Conservation (phyloP, 2,113 vertebrate species). For the Myiagra hebetior region DNA sequence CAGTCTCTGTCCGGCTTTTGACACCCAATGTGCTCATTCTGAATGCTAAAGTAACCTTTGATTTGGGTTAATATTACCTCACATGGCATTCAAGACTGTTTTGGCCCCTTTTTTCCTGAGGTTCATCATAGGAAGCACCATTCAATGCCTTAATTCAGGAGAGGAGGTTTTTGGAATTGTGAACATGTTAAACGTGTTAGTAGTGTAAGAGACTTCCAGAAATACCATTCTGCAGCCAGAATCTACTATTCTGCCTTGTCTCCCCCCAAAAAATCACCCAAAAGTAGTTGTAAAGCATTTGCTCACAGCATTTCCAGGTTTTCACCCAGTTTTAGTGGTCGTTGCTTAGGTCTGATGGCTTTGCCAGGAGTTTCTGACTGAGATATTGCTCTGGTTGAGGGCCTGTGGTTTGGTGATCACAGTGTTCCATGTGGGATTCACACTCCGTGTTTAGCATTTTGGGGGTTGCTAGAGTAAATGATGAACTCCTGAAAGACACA, state of each 20-base stretch:
- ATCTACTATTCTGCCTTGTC: background rate
- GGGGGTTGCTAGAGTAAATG: background rate
- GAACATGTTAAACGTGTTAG: rapidly evolving
- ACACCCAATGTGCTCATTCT: background rate
- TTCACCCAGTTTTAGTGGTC: background rate
- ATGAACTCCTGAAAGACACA: background rate
- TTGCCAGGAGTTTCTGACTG: background rate
- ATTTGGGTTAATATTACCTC: background rate
- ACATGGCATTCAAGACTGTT: background rate
- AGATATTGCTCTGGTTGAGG: background rate
- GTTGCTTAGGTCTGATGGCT: background rate
- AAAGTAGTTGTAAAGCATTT: background rate
- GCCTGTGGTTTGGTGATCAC: background rate
- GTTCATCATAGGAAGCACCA: background rate
- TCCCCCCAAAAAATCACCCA: background rate
- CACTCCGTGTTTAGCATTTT: background rate
- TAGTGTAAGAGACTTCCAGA: background rate
- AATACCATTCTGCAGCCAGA: background rate
- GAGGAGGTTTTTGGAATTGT: background rate
- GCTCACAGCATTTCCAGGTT: background rate
- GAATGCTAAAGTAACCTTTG: background rate
- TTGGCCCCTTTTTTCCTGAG: background rate
- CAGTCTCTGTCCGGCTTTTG: background rate
- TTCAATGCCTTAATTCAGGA: background rate
- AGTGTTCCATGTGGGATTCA: background rate